These are phyloP conservation scores for Diachasmimorpha longicaudata DNA, from an alignment of 1,140 invertebrate species.

Conservation along the genomic window DNA sequence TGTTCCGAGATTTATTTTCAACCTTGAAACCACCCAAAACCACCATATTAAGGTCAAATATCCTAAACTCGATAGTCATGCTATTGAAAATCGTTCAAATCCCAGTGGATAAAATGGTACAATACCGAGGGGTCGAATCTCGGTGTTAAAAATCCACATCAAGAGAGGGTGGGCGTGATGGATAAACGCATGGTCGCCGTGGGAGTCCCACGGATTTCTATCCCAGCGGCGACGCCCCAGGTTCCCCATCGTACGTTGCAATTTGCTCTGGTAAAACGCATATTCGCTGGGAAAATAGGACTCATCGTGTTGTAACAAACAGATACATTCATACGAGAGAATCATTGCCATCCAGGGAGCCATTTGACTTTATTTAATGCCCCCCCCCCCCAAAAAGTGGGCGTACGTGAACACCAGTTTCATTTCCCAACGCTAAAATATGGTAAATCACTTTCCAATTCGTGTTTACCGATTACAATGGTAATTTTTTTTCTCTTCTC, in stretches of 20 bases:
- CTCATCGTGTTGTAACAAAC: background rate
- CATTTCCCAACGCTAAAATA: background rate
- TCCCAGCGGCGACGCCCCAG: background rate
- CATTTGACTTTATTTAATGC: conserved; percentile 37
- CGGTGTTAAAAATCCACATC: background rate
- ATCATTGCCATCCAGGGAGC: conserved; percentile 25
- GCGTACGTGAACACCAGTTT: conserved; percentile 26
- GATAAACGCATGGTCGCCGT: conserved; percentile 26
- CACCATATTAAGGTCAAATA: background rate
- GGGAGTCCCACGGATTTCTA: conserved; percentile 9
- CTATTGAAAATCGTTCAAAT: background rate
- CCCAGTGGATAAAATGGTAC: conserved; percentile 7
- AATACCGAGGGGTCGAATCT: background rate
- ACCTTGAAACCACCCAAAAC: background rate
- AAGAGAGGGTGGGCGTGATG: conserved; percentile 27
- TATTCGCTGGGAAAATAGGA: conserved; percentile 11
- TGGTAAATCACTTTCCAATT: conserved; percentile 14
- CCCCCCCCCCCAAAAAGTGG: conserved; percentile 27
- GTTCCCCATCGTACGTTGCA: conserved; percentile 18
- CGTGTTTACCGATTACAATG: conserved; percentile 19
- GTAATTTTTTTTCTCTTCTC: background rate
- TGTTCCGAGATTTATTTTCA: background rate
- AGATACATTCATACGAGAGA: background rate
- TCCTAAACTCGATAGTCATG: background rate
- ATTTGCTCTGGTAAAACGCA: conserved; percentile 17